These are phyloP conservation scores for Cantharis flavilabris DNA, from an alignment of 2,888 invertebrate species.

Conservation along the genomic window DNA sequence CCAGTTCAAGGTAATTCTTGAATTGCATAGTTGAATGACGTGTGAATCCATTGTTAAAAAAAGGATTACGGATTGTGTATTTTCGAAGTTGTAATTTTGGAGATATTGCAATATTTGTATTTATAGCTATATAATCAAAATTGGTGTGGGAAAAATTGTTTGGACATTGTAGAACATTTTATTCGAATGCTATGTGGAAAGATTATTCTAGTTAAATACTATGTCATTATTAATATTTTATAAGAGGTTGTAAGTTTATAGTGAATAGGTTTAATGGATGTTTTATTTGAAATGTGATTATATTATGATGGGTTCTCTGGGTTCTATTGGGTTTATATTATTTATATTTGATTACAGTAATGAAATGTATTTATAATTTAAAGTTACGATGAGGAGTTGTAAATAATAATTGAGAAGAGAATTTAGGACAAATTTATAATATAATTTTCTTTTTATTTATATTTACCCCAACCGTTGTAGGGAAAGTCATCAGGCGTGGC, in stretches of 20 bases:
- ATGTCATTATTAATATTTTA: background rate
- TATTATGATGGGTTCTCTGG: background rate
- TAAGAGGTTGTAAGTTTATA: background rate
- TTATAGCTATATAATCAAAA: background rate
- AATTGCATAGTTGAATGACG: slow-evolving; percentile 19
- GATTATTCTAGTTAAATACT: background rate
- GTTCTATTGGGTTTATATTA: background rate
- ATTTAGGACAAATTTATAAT: background rate
- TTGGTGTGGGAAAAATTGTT: too few relatives aligned
- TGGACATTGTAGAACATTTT: too few relatives aligned
- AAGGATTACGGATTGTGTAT: background rate
- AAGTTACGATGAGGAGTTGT: background rate
- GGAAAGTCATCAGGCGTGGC: slow-evolving; percentile 33
- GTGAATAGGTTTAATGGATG: background rate
- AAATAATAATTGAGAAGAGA: background rate
- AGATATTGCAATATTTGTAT: background rate
- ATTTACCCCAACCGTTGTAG: slow-evolving; percentile 31
- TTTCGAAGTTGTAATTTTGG: background rate
- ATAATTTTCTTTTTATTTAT: background rate
- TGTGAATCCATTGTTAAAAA: slow-evolving; percentile 17
- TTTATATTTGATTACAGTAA: background rate
- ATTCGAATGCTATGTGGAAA: background rate
- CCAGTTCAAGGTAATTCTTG: slow-evolving; percentile 15
- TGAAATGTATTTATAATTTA: background rate
- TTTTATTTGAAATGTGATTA: background rate